Base-by-base conservation (phyloP, 1,140 invertebrate species). In the Ips typographus region DNA sequence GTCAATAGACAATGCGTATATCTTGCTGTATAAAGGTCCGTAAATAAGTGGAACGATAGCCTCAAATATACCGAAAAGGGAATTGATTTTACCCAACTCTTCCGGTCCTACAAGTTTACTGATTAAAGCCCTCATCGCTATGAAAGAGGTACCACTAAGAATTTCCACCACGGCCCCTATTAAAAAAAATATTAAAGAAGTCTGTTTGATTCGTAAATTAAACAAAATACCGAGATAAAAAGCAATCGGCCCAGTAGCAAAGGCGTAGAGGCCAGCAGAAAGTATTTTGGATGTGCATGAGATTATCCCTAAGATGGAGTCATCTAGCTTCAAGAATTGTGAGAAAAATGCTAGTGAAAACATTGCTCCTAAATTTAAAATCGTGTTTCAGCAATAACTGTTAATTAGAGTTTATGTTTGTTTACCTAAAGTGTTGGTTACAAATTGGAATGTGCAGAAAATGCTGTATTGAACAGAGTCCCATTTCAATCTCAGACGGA, bases 51-150 rank as follows among this genome's bases (percentile, higher is more conserved):
- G 90, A 85, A 91, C 90, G 66, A 92, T 82, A 1, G 90, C 89
- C 79, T 93, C 91, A n/a, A 87, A 90, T 8, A 92, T 83, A 0
- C 91, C 91, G 69, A 91, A 91, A 44, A 93, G 80, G 0, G 91
- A 93, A 75, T 92, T 91, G 4, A 92, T 88, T 82, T 93, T 92
- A 40, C 91, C 89, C 72, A 90, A 80, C 80, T 91, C 89, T 70
- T 88, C 85, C 43, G 87, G 83, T 6, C 85, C 84, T 2, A 92
- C 89, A 59, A 93, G 78, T 80, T 93, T 93, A 1, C 90, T 91
- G 58, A 88, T 86, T 74, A 92, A 90, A 1, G 91, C 91, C 71
- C 91, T 82, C 83, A 91, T 88, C 0, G 90, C 90, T 57, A 92
- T 91, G 73, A 91, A 91, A 0, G 90, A 89, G 1, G 90, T 90